Conservation (phyloP, 1,140 invertebrate genomes). For the Heliothis subflexa region DNA sequence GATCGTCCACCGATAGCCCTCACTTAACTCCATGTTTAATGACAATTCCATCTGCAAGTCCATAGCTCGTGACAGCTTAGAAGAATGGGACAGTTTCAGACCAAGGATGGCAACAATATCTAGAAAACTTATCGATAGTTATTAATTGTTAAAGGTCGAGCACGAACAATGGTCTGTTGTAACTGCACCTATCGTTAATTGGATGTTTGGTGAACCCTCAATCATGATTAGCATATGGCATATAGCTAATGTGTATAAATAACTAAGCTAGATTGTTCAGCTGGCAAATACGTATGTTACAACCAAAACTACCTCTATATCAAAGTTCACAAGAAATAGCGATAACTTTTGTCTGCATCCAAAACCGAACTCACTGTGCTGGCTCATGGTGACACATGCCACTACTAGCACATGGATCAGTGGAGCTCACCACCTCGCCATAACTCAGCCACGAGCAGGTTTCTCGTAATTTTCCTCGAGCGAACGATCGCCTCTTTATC, state of each 20-base stretch:
- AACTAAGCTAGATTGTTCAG: too few species aligned
- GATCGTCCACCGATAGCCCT: background rate
- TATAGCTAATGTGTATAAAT: too few species aligned
- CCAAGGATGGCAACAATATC: background rate
- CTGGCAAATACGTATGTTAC: too few species aligned
- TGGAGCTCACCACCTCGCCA: background rate
- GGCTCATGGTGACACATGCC: background rate
- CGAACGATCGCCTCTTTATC: conserved; percentile 23
- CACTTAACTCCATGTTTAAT: background rate
- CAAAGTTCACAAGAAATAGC: too few species aligned
- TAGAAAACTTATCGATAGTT: background rate
- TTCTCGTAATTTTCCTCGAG: conserved; percentile 22
- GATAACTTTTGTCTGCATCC: too few species aligned
- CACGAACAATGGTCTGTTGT: background rate
- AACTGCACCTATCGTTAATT: too few species aligned
- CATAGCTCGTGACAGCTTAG: background rate
- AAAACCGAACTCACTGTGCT: too few species aligned
- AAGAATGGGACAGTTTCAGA: background rate
- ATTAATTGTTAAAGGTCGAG: background rate
- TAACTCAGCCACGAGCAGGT: conserved; percentile 31
- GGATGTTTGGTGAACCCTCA: too few species aligned
- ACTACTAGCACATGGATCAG: background rate
- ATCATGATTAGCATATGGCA: too few species aligned
- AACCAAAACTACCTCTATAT: too few species aligned
- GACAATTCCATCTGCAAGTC: background rate